Base-by-base conservation (phyloP, 2,888 invertebrate species). In the Agrochola circellaris region DNA sequence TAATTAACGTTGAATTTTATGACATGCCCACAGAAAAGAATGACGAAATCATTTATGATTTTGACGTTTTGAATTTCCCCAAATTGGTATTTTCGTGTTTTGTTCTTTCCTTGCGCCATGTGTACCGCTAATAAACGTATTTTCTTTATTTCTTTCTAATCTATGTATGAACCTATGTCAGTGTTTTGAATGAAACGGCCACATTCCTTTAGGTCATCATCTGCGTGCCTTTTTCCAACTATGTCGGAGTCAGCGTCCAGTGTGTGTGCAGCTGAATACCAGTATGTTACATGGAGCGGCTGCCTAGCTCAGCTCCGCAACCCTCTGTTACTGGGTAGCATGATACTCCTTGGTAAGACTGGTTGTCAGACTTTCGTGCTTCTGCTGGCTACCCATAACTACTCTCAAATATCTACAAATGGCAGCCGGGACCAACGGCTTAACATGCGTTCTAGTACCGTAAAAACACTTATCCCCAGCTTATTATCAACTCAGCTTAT, bases 31-130 rank as follows among this genome's bases (percentile, higher is more conserved):
- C 20, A 38, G 17, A 30, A n/a, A 51, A 42, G 5, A 15, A 20
- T 54, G 9, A 15, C 11, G 30, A 30, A 74, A 75, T 51, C 3
- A 42, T 75, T 74, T 74, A 61, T 9, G 13, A 60, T 73, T 60
- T 51, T 60, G 45, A 20, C 38, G 60, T 58, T 73, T 58, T 6
- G 5, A 11, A 34, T 34, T 58, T 45, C 20, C 51, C 56, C 54
- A 42, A 5, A 15, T 30, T 30, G 30, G 1, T 30, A 30, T 30
- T 30, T 30, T 30, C 30, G 30, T 30, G 30, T 3, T 30, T 30
- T 30, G 1, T 30, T 30, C 30, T 30, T 30, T 30, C 30, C 3
- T 30, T 30, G 3, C 30, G 30, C 3, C 30, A 30, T 30, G 30
- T 30, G 1, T 30, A 30, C 30, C 30, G 30, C 30, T 2, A 30